Conservation (phyloP, 2,888 invertebrate genomes). For the Oscheius sp. region DNA sequence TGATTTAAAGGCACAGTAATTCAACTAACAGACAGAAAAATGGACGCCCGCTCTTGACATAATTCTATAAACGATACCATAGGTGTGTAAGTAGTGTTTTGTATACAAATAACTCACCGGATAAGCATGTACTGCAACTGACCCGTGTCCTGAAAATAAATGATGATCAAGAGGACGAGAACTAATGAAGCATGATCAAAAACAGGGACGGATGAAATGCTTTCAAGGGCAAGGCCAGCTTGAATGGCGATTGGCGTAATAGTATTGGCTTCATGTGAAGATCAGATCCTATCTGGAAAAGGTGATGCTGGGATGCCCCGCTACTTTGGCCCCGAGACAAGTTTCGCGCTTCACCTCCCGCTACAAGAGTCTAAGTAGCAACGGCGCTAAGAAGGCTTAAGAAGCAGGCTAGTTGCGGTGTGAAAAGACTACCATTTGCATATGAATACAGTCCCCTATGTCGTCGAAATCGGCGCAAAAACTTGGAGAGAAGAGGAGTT, state of each 20-base stretch:
- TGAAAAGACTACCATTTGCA: slow-evolving; percentile 37
- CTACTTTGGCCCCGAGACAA: slow-evolving; percentile 30
- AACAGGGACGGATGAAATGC: background rate
- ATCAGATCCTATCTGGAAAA: slow-evolving; percentile 10
- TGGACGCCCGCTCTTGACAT: background rate
- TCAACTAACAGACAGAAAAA: background rate
- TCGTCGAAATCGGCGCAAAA: slow-evolving; percentile 1
- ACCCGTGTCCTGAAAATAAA: slow-evolving; percentile 29
- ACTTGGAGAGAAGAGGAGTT: background rate
- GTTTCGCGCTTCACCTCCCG: slow-evolving; percentile 29
- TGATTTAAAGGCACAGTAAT: slow-evolving; percentile 18
- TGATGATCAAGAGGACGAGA: background rate
- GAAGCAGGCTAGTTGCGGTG: slow-evolving; percentile 31
- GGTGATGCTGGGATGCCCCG: slow-evolving; percentile 3
- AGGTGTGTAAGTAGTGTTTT: slow-evolving; percentile 3
- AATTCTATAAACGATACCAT: background rate
- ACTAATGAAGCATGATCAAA: background rate
- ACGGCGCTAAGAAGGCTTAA: slow-evolving; percentile 36
- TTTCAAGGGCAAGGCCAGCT: slow-evolving; percentile 2
- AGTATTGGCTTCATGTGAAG: background rate
- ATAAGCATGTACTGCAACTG: slow-evolving; percentile 32
- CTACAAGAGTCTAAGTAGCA: slow-evolving; percentile 36
- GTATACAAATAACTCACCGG: slow-evolving; percentile 31
- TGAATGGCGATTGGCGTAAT: too few species aligned
- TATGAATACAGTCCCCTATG: slow-evolving; percentile 31